phyloP scores from a whole-genome alignment of 2,797 vertebrate genomes.

The Myoxocephalus aenaeus region DNA sequence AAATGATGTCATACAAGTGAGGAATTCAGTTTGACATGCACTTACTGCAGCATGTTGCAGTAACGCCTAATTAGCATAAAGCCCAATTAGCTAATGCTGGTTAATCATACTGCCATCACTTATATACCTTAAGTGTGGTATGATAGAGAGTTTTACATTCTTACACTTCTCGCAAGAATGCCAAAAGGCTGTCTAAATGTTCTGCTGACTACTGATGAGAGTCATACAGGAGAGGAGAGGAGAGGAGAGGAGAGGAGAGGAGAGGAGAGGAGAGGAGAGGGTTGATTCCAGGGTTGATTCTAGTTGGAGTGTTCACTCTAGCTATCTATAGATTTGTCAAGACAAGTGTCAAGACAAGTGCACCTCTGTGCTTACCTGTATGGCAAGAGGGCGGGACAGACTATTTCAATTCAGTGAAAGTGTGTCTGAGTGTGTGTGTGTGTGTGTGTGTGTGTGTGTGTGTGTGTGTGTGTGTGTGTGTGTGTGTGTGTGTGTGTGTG shows the following conservation, averaged over 20 bases:
- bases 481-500: constrained; percentile 28
- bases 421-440: constrained; percentile 60
- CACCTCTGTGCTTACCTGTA: constrained; percentile 67
- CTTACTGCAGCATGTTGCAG: constrained; percentile 6
- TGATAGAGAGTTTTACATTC: neutral
- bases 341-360: constrained; percentile 75
- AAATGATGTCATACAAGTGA: constrained; percentile 2
- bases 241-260: constrained; percentile 26
- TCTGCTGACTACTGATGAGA: neutral
- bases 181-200: neutral
- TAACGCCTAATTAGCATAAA: too few species aligned
- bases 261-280: constrained; percentile 10
- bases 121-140: neutral
- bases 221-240: constrained; percentile 11
- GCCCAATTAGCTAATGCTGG: constrained; percentile 23
- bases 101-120: constrained; percentile 20
- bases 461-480: constrained; percentile 23
- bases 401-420: constrained; percentile 69
- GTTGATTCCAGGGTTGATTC: constrained; percentile 39
- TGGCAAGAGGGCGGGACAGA: constrained; percentile 55
- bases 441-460: neutral
- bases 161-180: neutral
- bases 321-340: constrained; percentile 68
- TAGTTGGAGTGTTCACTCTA: constrained; percentile 56
- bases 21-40: neutral